Evolutionary conservation across 2,113 vertebrate genomes (phyloP).

Genomic region (Sebastes schlegelii): DNA sequence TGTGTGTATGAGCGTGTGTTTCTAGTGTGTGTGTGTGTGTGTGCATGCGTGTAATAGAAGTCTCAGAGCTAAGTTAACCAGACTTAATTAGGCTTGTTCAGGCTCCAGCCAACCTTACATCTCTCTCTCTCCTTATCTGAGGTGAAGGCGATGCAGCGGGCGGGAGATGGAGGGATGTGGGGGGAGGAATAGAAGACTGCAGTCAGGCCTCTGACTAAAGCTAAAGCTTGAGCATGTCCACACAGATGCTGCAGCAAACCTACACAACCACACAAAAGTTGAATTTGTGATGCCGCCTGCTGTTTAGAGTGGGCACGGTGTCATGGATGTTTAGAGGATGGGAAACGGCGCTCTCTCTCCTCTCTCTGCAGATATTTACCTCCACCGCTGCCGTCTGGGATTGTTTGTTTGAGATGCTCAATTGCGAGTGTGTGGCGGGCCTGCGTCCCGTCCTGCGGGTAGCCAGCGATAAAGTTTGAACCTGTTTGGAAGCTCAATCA

Average conservation of each 20-base stretch:
- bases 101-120: constrained; percentile 74
- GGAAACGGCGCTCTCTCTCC: neutral
- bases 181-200: constrained; percentile 33
- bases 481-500: constrained; percentile 75
- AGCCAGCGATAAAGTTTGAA: constrained; percentile 69
- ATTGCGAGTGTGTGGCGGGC: constrained; percentile 58
- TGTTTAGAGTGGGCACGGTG: constrained; percentile 56
- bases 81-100: constrained; percentile 82
- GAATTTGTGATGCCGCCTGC: constrained; percentile 31
- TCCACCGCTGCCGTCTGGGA: constrained; percentile 49
- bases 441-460: constrained; percentile 64
- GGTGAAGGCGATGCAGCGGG: constrained; percentile 54
- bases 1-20: constrained; percentile 49
- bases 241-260: constrained; percentile 45
- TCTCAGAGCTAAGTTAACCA: constrained; percentile 80
- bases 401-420: constrained; percentile 76
- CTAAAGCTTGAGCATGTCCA: constrained; percentile 6
- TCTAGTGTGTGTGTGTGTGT: constrained; percentile 35
- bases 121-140: constrained; percentile 45
- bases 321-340: constrained; percentile 14
- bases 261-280: constrained; percentile 42
- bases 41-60: constrained; percentile 77
- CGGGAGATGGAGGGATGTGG: constrained; percentile 17
- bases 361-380: constrained; percentile 47
- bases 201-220: constrained; percentile 27